Conservation (phyloP, 2,113 vertebrate species). For the Campylorhamphus procurvoides region DNA sequence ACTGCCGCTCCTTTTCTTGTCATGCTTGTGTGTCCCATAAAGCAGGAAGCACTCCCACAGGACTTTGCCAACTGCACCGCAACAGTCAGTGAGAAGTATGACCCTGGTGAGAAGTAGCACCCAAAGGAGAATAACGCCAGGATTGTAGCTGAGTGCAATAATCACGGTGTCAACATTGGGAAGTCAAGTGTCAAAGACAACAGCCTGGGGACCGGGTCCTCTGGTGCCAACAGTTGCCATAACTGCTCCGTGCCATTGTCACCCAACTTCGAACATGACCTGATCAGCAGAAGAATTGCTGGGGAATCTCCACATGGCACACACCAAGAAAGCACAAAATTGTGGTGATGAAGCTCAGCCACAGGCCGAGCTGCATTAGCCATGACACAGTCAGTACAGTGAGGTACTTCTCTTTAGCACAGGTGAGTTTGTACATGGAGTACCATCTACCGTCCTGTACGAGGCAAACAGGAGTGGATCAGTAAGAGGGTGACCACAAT, state of each 20-base stretch:
- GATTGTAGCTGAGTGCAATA: neutral
- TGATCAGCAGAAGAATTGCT: neutral
- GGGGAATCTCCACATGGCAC: neutral
- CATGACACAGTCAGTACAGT: neutral
- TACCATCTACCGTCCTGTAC: neutral
- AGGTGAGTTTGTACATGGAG: neutral
- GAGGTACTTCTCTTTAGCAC: neutral
- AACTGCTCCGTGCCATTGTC: neutral
- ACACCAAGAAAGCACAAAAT: neutral
- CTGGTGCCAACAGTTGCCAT: neutral
- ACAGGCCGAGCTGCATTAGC: accelerated
- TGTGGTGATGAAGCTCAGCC: neutral
- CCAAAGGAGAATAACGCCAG: accelerated
- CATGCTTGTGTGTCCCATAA: neutral
- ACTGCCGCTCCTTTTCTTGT: constrained; percentile 4
- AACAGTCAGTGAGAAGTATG: neutral
- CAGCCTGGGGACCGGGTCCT: neutral
- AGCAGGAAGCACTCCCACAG: neutral
- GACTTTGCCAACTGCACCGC: neutral
- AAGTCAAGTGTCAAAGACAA: neutral
- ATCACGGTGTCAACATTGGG: neutral
- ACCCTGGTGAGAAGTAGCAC: neutral
- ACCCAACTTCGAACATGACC: neutral
- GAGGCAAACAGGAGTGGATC: neutral
- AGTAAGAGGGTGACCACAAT: neutral